Base-by-base conservation (phyloP, 2,888 invertebrate genomes). In the Acronicta aceris region DNA sequence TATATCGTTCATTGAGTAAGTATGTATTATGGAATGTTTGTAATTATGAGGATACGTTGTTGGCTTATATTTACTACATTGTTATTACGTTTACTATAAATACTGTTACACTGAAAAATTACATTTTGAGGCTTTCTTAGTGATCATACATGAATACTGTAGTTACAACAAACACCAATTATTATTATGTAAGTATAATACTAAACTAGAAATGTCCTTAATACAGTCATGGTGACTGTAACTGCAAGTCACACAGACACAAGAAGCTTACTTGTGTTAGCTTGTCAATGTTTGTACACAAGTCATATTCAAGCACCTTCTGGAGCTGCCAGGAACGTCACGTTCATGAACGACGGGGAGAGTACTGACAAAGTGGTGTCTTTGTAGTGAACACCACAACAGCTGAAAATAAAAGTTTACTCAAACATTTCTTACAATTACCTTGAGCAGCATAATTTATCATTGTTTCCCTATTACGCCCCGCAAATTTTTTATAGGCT, bases 191-290 rank as follows among this genome's bases (percentile, higher is more conserved):
- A 68, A 48, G 64, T 0, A 52, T 61, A 73, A 30, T 48, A 64
- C 59, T 64, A 48, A 33, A 42, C 40, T 74, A 50, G 10, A 58
- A 74, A 33, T 70, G 71, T 77, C 56, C 33, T 49, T 59, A 3
- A 2, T 41, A 70, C 56, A 69, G 61, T 61, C 74, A 49, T 41
- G n/a, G 41, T 33, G 52, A 67, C 41, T 54, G 40, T 46, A 41
- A 47, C 17, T 45, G 21, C 62, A 70, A 70, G 74, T 27, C 74
- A n/a, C 33, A 38, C 38, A 51, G 43, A 61, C 53, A 12, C 62
- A 12, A 57, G 63, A 70, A 74, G 46, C 53, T 56, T 47, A 47
- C 69, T 69, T 57, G 74, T 74, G 74, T 62, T 46, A 74, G 45
- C 17, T 15, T 13, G 30, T 9, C 1, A 16, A 25, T 51, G 49